These are phyloP conservation scores for Heteronetta atricapilla DNA, from an alignment of 2,113 vertebrate species.

Conservation along the genomic window DNA sequence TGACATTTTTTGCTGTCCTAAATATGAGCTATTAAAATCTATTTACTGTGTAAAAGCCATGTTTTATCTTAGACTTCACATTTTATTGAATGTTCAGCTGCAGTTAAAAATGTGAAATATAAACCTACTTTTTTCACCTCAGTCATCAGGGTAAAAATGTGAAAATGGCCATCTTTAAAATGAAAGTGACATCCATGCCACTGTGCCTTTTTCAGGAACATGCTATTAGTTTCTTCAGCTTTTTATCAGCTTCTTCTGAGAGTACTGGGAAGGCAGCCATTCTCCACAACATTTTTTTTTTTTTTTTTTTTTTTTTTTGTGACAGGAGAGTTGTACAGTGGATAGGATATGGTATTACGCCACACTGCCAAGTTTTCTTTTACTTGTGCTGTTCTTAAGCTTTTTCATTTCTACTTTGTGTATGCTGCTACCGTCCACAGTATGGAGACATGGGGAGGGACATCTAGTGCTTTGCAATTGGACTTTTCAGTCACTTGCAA, in stretches of 20 bases:
- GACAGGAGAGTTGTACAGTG: not conserved
- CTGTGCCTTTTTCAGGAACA: not conserved
- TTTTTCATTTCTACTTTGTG: slow-evolving; percentile 47
- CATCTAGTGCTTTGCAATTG: slow-evolving; percentile 45
- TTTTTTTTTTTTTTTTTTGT: not conserved
- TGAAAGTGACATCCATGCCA: not conserved
- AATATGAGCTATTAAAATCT: slow-evolving; percentile 25
- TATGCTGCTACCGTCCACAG: slow-evolving; percentile 35
- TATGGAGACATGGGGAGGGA: slow-evolving; percentile 6
- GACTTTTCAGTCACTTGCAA: slow-evolving; percentile 59
- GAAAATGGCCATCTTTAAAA: slow-evolving; percentile 29
- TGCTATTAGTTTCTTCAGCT: not conserved
- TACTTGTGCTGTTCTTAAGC: not conserved
- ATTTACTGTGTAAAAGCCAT: slow-evolving; percentile 4
- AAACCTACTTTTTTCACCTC: not conserved
- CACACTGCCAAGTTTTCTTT: not conserved
- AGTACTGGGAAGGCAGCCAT: not conserved
- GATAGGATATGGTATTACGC: not conserved
- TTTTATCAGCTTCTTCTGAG: not conserved
- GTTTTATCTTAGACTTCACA: slow-evolving; percentile 1
- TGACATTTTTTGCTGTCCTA: not conserved
- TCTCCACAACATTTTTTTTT: not conserved
- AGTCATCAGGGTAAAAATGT: not conserved
- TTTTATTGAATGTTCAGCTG: not conserved
- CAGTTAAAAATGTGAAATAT: slow-evolving; percentile 21